A percentile compares a stretch with the other conserved stretches of the same genome.
Evolutionary conservation across 2,113 vertebrate genomes (phyloP).

Genomic region (Nymphicus hollandicus): DNA sequence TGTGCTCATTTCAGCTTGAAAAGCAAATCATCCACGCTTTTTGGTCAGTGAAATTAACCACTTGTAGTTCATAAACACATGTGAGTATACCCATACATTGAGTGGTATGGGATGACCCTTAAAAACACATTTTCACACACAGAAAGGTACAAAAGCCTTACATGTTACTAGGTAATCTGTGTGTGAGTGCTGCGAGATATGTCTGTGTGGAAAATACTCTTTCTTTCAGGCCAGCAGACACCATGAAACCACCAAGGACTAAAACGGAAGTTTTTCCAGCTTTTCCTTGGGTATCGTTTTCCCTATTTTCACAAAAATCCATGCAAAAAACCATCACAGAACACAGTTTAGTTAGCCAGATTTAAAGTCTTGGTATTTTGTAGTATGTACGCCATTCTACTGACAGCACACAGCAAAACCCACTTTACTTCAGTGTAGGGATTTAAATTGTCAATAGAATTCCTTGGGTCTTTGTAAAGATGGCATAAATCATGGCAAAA

Average conservation of each 20-base stretch:
- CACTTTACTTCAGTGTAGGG: neutral
- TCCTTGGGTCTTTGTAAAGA: neutral
- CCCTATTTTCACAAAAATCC: neutral
- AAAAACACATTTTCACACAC: neutral
- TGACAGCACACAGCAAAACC: neutral
- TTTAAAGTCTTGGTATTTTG: neutral
- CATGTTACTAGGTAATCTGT: rapidly evolving
- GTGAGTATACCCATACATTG: no score
- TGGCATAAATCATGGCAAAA: neutral
- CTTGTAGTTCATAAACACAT: neutral
- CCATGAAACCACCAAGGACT: neutral
- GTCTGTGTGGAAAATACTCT: neutral
- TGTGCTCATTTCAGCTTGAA: neutral
- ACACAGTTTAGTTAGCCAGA: neutral
- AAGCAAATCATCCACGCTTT: neutral
- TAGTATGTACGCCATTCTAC: neutral
- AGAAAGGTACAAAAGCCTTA: neutral
- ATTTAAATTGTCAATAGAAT: neutral
- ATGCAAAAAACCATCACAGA: neutral
- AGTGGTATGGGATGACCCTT: neutral
- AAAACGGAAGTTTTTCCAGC: neutral
- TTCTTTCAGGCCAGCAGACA: neutral
- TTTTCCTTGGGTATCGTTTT: neutral
- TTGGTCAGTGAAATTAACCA: neutral
- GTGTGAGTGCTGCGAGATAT: neutral